Evolutionary conservation across 2,888 invertebrate genomes (phyloP).

Genomic region (Serrognathus titanus): DNA sequence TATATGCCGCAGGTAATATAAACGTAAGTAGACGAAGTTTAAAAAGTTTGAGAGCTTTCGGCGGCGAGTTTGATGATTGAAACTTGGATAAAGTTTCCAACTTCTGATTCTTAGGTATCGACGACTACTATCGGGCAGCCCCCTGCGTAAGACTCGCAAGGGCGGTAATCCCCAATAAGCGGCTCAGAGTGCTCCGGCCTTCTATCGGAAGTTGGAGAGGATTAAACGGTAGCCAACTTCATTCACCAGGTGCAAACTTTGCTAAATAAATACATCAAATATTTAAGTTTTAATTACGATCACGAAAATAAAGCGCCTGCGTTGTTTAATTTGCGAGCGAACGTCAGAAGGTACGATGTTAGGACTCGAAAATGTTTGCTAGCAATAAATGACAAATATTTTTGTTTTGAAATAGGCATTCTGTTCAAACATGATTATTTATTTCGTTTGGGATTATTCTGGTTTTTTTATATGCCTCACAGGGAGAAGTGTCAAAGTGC

Average conservation of each 20-base stretch:
- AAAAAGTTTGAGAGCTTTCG: background rate
- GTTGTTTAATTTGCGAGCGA: no score
- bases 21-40: background rate
- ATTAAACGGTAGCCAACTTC: slow-evolving; percentile 23
- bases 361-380: no score
- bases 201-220: slow-evolving; percentile 21
- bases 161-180: slow-evolving; percentile 31
- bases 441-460: no score
- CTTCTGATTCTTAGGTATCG: slow-evolving; percentile 1
- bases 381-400: no score
- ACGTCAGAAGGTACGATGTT: no score
- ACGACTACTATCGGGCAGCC: background rate
- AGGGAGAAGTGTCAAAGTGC: no score
- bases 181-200: slow-evolving; percentile 20
- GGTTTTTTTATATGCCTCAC: no score
- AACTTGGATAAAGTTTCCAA: background rate
- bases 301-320: background rate
- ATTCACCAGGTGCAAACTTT: slow-evolving; percentile 25
- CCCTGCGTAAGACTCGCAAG: background rate
- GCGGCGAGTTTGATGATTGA: background rate
- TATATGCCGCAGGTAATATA: no score
- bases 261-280: slow-evolving; percentile 11
- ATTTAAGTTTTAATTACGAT: background rate
- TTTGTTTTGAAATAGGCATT: no score
- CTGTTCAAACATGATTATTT: no score